A percentile compares a stretch with the other conserved stretches of the same genome.
Evolutionary conservation across 2,797 vertebrate genomes (phyloP).

Genomic region (Mycteria americana): DNA sequence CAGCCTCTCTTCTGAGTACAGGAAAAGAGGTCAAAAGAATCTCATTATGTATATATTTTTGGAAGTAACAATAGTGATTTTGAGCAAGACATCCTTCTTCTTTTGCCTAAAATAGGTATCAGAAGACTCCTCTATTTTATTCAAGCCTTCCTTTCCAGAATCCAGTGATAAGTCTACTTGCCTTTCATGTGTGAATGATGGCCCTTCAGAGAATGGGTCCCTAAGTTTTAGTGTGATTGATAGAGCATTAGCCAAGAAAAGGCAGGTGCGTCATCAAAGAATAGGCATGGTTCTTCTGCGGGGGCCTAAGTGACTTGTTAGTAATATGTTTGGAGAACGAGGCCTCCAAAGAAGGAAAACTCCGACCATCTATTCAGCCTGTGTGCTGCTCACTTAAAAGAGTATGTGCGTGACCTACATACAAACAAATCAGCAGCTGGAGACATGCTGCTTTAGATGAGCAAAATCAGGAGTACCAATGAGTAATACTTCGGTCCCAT

Average conservation of each 20-base stretch:
- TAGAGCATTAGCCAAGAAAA: not conserved
- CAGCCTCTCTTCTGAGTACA: not conserved
- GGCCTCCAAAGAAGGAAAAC: not conserved
- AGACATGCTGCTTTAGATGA: not conserved
- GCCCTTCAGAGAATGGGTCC: not conserved
- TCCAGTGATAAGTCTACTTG: not conserved
- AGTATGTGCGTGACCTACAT: accelerated
- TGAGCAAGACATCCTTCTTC: not conserved
- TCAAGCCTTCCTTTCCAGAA: not conserved
- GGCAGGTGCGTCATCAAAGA: not conserved
- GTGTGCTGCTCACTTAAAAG: not conserved
- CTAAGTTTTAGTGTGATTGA: too few relatives aligned
- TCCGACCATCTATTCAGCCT: not conserved
- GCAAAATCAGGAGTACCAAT: not conserved
- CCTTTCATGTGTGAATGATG: not conserved
- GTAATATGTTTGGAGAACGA: not conserved
- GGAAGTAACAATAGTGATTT: not conserved
- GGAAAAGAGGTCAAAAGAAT: not conserved
- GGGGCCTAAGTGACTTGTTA: not conserved
- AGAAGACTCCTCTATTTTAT: not conserved
- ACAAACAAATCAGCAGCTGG: not conserved
- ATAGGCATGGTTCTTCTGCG: not conserved
- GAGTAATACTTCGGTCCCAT: not conserved
- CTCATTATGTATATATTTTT: not conserved
- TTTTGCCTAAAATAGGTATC: not conserved